phyloP scores from a whole-genome alignment of 2,888 invertebrate species.

The Epirrhoe tristata region DNA sequence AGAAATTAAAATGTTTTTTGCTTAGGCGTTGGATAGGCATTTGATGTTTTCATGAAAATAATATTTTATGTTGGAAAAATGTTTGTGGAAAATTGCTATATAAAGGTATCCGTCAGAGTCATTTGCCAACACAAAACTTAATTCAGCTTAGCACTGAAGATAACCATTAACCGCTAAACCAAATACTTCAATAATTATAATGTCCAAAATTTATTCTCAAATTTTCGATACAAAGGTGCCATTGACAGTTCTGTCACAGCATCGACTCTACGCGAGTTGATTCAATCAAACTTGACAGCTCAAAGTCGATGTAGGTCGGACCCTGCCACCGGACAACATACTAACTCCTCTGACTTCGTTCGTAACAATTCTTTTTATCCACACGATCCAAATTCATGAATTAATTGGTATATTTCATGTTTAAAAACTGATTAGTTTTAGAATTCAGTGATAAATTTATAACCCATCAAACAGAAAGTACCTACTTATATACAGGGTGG shows the following conservation, averaged over 20 bases:
- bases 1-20: constrained; percentile 48
- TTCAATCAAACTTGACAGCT: constrained; percentile 83
- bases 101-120: not conserved
- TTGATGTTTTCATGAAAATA: constrained; percentile 13
- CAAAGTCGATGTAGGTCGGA: constrained; percentile 83
- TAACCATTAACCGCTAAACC: not conserved
- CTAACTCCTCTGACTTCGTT: constrained; percentile 4
- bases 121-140: not conserved
- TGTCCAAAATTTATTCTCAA: not conserved
- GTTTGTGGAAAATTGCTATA: not conserved
- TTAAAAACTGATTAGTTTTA: not conserved
- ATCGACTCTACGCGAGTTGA: constrained; percentile 62
- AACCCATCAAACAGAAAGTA: not conserved
- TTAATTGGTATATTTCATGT: not conserved
- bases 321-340: constrained; percentile 42
- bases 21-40: constrained; percentile 31
- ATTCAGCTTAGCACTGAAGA: not conserved
- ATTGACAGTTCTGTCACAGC: constrained; percentile 51
- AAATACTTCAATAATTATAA: not conserved
- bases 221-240: constrained; percentile 1
- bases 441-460: not conserved
- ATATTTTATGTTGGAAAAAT: not conserved
- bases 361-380: not conserved
- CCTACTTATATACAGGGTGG: too few relatives aligned
- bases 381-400: not conserved